Conservation (phyloP, 2,888 invertebrate species). For the Tortricodes alternella region DNA sequence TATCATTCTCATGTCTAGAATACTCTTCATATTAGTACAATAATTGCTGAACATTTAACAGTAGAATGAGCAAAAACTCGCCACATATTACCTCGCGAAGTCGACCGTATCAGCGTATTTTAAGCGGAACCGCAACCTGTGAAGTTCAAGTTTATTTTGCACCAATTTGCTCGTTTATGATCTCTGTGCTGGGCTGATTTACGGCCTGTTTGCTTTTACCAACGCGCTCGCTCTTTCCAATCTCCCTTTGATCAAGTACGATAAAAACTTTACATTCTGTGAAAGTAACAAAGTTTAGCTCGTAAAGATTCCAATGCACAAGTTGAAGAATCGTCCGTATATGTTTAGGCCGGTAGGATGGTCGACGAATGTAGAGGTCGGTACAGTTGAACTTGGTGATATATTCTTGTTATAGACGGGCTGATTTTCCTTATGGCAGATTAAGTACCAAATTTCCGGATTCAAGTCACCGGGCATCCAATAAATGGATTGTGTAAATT, state of each 20-base stretch:
- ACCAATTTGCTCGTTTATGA: conserved; percentile 41
- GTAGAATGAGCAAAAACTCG: background rate
- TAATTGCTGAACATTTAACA: background rate
- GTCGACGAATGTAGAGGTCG: too few relatives aligned
- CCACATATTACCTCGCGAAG: conserved; percentile 31
- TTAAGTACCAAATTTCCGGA: too few relatives aligned
- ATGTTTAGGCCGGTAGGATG: too few relatives aligned
- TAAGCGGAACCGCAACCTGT: conserved; percentile 49
- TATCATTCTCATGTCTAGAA: background rate
- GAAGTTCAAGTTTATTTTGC: conserved; percentile 68
- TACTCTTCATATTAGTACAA: background rate
- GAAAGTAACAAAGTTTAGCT: conserved; percentile 25
- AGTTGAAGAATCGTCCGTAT: too few relatives aligned
- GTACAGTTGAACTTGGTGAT: too few relatives aligned
- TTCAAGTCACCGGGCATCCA: too few relatives aligned
- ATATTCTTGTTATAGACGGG: too few relatives aligned
- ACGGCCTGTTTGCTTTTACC: conserved; percentile 16
- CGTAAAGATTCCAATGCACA: too few relatives aligned
- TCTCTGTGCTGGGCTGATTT: conserved; percentile 20
- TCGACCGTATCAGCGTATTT: conserved; percentile 51
- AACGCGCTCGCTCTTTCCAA: conserved; percentile 5
- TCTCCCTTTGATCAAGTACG: conserved; percentile 26
- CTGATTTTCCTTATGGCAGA: too few relatives aligned
- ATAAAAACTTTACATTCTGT: conserved; percentile 21
- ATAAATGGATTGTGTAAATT: too few relatives aligned